These are phyloP conservation scores for Nasonia longicornis DNA, from an alignment of 1,140 invertebrate genomes.

Conservation along the genomic window DNA sequence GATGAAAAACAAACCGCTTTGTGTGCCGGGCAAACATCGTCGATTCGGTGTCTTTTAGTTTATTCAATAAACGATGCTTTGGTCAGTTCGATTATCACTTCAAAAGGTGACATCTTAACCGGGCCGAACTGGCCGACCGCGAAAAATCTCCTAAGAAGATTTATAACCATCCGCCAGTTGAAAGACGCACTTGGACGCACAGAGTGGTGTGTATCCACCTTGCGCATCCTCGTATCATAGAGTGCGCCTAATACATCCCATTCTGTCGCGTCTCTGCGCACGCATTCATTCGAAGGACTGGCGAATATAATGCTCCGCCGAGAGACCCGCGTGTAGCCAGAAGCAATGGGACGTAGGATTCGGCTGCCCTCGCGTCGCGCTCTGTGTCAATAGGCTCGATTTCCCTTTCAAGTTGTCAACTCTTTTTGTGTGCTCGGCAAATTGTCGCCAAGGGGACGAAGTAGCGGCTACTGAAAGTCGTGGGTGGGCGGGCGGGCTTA, in stretches of 20 bases:
- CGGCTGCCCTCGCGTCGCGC: constrained; percentile 8
- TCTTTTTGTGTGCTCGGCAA: constrained; percentile 69
- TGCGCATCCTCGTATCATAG: not conserved
- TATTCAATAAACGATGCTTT: no score
- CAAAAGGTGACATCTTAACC: not conserved
- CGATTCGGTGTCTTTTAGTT: no score
- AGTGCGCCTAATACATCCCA: not conserved
- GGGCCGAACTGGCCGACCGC: not conserved
- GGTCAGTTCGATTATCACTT: not conserved
- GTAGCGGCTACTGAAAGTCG: constrained; percentile 26
- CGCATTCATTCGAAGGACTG: not conserved
- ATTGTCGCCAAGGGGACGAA: constrained; percentile 61
- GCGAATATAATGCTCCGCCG: not conserved
- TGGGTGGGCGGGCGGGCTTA: constrained; percentile 53
- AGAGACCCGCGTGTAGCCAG: not conserved
- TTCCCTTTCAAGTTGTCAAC: constrained; percentile 71
- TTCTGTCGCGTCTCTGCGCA: not conserved
- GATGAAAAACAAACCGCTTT: constrained; percentile 26
- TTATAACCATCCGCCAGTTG: not conserved
- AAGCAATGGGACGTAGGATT: not conserved
- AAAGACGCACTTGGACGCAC: not conserved
- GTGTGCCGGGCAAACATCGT: not conserved
- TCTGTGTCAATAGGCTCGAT: constrained; percentile 69
- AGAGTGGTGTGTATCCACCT: not conserved
- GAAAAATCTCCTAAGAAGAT: not conserved